Conservation (phyloP, 2,888 invertebrate genomes). For the Clunio marinus region DNA sequence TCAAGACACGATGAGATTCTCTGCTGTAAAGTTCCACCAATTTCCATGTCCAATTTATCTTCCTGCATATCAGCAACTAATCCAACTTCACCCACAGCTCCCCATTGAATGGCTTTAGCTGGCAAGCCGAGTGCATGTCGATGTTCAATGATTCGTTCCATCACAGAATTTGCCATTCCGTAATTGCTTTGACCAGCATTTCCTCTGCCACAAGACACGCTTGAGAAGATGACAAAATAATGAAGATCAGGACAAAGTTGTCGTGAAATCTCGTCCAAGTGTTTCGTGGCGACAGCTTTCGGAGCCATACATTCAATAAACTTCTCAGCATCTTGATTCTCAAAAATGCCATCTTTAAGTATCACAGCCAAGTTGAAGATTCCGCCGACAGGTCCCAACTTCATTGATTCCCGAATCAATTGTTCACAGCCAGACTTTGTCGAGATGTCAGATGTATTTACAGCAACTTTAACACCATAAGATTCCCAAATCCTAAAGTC, state of each 20-base stretch:
- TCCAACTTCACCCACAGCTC: constrained; percentile 85
- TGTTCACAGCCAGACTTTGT: constrained; percentile 63
- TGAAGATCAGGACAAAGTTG: constrained; percentile 56
- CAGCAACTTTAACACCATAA: constrained; percentile 63
- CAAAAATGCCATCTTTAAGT: constrained; percentile 68
- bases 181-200: constrained; percentile 90
- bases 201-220: constrained; percentile 85
- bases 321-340: constrained; percentile 67
- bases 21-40: constrained; percentile 81
- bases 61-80: constrained; percentile 73
- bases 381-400: constrained; percentile 70
- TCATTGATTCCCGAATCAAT: constrained; percentile 61
- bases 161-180: constrained; percentile 82
- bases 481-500: constrained; percentile 61
- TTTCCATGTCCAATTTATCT: constrained; percentile 61
- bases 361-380: constrained; percentile 88
- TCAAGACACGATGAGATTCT: constrained; percentile 76
- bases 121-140: constrained; percentile 66
- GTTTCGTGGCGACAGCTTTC: constrained; percentile 75
- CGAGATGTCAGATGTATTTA: constrained; percentile 69
- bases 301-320: constrained; percentile 68
- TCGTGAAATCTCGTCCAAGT: constrained; percentile 67
- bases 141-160: constrained; percentile 82
- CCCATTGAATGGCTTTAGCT: constrained; percentile 86
- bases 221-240: constrained; percentile 87